These are phyloP conservation scores for Darevskia mixta DNA, from an alignment of 2,797 vertebrate genomes.

Conservation along the genomic window DNA sequence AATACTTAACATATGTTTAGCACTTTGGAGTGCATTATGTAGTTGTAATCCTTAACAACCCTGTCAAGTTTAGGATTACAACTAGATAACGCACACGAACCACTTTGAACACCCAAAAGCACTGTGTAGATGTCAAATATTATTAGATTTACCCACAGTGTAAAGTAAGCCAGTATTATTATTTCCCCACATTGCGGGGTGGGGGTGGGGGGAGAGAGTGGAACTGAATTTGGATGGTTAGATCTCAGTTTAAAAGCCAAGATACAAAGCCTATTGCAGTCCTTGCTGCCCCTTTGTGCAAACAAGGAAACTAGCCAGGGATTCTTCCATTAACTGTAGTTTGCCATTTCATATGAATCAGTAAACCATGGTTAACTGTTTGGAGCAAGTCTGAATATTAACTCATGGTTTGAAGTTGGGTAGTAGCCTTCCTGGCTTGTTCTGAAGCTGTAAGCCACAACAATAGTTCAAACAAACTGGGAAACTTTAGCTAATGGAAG, in stretches of 20 bases:
- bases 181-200: neutral
- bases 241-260: neutral
- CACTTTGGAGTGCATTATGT: neutral
- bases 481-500: neutral
- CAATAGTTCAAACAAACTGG: neutral
- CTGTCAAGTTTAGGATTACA: neutral
- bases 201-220: neutral
- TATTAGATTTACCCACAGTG: neutral
- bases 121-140: neutral
- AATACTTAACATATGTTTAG: neutral
- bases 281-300: neutral
- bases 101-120: neutral
- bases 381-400: neutral
- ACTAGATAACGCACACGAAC: neutral
- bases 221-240: neutral
- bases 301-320: neutral
- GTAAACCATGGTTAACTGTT: neutral
- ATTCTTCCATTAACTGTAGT: neutral
- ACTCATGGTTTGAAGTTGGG: neutral
- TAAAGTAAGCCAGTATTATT: neutral
- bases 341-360: neutral
- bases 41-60: neutral
- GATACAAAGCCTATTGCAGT: too few relatives aligned
- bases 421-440: neutral
- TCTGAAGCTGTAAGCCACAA: neutral